These are phyloP conservation scores for Sitophilus oryzae DNA, from an alignment of 1,140 invertebrate genomes.

Conservation along the genomic window DNA sequence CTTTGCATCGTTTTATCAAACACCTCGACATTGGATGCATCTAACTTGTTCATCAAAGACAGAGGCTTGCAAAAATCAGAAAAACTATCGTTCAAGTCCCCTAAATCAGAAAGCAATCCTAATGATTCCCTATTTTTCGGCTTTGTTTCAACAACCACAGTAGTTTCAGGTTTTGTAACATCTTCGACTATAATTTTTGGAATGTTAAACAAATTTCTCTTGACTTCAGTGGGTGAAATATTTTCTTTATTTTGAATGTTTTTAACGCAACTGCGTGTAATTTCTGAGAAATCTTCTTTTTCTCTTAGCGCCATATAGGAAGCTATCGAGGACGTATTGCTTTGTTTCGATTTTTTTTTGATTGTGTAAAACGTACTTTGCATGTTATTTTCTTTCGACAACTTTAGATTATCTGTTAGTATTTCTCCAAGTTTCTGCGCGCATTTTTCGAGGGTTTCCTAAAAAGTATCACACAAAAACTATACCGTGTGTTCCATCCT, in stretches of 20 bases:
- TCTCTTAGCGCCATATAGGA: neutral
- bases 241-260: neutral
- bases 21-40: too few relatives aligned
- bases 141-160: neutral
- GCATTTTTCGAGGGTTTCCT: neutral
- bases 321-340: neutral
- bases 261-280: neutral
- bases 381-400: neutral
- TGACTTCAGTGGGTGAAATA: neutral
- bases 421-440: neutral
- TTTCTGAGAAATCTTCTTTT: neutral
- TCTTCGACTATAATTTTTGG: neutral
- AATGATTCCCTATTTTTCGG: constrained; percentile 1
- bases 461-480: too few relatives aligned
- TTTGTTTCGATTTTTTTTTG: neutral
- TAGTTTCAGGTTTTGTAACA: neutral
- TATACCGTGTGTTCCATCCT: too few relatives aligned
- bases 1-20: neutral
- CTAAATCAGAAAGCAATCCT: neutral
- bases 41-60: too few relatives aligned
- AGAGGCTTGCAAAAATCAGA: neutral
- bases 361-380: neutral
- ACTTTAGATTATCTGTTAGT: neutral
- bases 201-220: neutral
- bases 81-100: neutral